phyloP scores from a whole-genome alignment of 2,888 invertebrate genomes.

The Aphidoletes aphidimyza region DNA sequence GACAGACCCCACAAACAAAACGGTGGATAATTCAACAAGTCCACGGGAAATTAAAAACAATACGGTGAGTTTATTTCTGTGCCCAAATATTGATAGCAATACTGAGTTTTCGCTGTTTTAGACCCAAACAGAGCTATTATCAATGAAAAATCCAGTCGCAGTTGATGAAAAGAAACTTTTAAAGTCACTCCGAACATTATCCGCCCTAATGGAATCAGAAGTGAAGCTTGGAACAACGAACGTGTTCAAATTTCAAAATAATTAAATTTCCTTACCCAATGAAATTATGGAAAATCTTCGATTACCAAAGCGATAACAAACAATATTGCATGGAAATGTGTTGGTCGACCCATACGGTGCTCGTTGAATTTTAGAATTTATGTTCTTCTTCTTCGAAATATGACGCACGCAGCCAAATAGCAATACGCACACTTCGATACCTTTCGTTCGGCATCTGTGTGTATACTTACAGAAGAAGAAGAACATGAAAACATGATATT shows the following conservation, averaged over 20 bases:
- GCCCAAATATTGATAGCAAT: too few relatives aligned
- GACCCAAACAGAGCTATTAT: background rate
- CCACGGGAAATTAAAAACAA: background rate
- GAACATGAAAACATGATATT: too few relatives aligned
- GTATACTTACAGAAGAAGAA: too few relatives aligned
- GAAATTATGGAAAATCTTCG: slow-evolving; percentile 69
- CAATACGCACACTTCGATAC: too few relatives aligned
- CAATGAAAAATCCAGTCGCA: background rate
- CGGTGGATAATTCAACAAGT: background rate
- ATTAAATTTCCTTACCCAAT: slow-evolving; percentile 64
- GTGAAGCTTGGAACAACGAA: background rate
- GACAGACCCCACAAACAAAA: background rate
- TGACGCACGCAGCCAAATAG: too few relatives aligned
- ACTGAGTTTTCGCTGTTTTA: background rate
- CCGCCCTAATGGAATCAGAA: background rate
- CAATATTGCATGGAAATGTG: too few relatives aligned
- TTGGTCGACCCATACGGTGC: too few relatives aligned
- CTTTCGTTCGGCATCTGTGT: too few relatives aligned
- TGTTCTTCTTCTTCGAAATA: too few relatives aligned
- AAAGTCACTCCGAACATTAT: background rate
- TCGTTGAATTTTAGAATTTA: too few relatives aligned
- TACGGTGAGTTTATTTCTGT: background rate
- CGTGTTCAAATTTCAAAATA: background rate
- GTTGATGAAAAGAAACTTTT: background rate
- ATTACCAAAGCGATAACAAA: too few relatives aligned